Evolutionary conservation across 2,797 vertebrate species (phyloP).

Genomic region (Geotrypetes seraphini): DNA sequence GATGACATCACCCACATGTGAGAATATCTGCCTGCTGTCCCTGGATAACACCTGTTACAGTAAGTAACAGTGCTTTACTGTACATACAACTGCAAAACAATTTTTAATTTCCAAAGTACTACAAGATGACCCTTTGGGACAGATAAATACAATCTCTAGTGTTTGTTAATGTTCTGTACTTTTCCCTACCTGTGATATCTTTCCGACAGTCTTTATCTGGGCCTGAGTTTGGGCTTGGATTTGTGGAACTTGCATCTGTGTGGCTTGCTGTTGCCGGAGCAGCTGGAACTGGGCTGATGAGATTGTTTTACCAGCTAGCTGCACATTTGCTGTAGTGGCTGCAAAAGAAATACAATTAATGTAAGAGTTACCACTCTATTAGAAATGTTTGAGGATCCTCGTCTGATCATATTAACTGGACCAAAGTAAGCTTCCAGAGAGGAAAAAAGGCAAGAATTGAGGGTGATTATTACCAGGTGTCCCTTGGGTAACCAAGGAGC

Average conservation of each 20-base stretch:
- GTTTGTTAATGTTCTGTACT: no score
- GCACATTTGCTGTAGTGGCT: conserved; percentile 50
- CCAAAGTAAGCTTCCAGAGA: background rate
- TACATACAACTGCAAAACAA: no score
- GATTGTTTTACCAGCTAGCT: conserved; percentile 55
- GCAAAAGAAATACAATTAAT: background rate
- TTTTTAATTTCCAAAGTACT: no score
- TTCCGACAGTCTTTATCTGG: conserved; percentile 72
- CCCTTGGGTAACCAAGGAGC: conserved; percentile 64
- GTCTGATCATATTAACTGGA: no score
- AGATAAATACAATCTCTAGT: no score
- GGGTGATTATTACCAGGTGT: conserved; percentile 59
- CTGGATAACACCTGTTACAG: no score
- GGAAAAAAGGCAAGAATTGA: background rate
- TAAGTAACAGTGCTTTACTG: no score
- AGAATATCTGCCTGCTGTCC: no score
- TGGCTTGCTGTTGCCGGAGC: conserved; percentile 32
- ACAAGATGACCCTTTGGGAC: no score
- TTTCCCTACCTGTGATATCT: conserved; percentile 67
- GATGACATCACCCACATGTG: no score
- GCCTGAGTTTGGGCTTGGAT: conserved; percentile 59
- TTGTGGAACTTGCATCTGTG: conserved; percentile 47
- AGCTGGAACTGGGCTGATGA: conserved; percentile 57
- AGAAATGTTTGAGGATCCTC: no score
- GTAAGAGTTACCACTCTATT: no score